Conservation (phyloP, 2,888 invertebrate species). For the Cephus nigrinus region DNA sequence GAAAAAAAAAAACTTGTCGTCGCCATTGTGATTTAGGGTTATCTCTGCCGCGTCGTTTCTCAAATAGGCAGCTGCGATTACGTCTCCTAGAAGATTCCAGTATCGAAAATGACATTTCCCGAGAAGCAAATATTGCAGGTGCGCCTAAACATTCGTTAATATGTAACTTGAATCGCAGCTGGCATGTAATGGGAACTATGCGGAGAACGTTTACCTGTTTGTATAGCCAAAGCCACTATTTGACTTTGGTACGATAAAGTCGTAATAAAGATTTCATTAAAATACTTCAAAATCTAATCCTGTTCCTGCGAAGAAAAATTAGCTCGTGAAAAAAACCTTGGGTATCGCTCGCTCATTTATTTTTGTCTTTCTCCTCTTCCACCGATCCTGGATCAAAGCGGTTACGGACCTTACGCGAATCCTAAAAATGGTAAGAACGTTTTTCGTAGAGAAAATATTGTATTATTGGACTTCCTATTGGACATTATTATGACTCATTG, state of each 20-base stretch:
- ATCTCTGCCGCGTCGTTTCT: conserved; percentile 20
- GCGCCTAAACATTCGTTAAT: conserved; percentile 31
- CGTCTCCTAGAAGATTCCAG: background rate
- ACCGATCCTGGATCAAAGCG: too few species aligned
- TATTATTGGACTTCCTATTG: too few species aligned
- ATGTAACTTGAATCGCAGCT: too few species aligned
- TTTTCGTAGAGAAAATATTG: too few species aligned
- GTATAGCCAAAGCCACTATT: conserved; percentile 57
- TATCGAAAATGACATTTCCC: too few species aligned
- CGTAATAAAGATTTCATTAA: conserved; percentile 61
- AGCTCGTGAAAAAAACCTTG: too few species aligned
- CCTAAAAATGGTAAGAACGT: too few species aligned
- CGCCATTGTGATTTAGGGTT: conserved; percentile 57
- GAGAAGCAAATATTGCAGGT: background rate
- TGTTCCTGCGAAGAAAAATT: too few species aligned
- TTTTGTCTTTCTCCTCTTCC: too few species aligned
- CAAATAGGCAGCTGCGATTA: background rate
- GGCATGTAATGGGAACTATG: conserved; percentile 9
- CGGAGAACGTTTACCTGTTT: conserved; percentile 54
- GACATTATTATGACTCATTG: too few species aligned
- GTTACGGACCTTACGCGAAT: too few species aligned
- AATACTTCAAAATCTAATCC: conserved; percentile 25
- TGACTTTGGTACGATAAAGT: conserved; percentile 53
- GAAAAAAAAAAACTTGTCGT: conserved; percentile 48
- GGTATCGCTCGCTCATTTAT: too few species aligned